Percentiles rank a stretch among this genome's conserved stretches.
Conservation (phyloP, 2,113 vertebrate species). For the Mus pahari region DNA sequence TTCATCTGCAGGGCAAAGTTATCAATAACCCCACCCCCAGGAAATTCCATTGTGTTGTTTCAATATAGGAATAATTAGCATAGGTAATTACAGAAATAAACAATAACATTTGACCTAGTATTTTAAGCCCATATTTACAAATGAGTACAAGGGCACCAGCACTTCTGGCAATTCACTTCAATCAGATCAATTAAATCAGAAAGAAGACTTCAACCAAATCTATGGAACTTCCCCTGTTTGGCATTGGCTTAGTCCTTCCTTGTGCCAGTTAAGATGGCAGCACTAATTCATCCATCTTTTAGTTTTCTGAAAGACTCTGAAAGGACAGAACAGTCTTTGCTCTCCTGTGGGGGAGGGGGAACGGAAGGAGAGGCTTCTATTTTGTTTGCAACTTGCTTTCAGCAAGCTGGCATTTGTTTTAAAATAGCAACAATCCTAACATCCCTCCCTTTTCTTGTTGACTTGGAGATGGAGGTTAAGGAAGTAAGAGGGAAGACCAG, state of each 20-base stretch:
- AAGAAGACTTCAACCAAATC: neutral
- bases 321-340: neutral
- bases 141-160: neutral
- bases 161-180: conserved; percentile 29
- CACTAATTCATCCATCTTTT: neutral
- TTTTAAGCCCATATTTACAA: conserved; percentile 40
- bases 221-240: neutral
- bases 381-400: neutral
- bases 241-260: neutral
- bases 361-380: neutral
- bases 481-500: neutral
- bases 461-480: conserved; percentile 2
- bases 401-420: conserved; percentile 46
- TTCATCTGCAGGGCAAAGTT: neutral
- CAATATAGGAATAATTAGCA: neutral
- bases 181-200: conserved; percentile 6
- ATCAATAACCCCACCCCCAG: neutral
- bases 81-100: neutral
- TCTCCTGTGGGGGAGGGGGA: neutral
- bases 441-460: conserved; percentile 9
- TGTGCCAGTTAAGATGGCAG: neutral
- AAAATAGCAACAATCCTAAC: neutral
- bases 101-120: neutral
- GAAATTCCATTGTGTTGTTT: conserved; percentile 29
- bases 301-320: neutral